phyloP scores from a whole-genome alignment of 2,113 vertebrate species.

The Oryzias celebensis region DNA sequence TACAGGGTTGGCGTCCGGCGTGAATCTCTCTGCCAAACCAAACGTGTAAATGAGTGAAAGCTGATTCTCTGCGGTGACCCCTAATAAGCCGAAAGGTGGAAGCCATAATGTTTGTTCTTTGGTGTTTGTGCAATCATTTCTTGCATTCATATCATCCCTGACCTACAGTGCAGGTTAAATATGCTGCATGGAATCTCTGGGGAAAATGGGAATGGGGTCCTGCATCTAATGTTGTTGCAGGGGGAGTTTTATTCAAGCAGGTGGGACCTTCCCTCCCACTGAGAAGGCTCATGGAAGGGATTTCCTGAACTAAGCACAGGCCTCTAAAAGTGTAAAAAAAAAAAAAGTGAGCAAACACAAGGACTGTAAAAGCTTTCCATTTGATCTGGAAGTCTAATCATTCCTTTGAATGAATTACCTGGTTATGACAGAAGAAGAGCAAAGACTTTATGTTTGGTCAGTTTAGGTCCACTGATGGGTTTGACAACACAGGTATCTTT shows the following conservation, averaged over 20 bases:
- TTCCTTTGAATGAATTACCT: too few species aligned
- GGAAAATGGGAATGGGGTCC: slow-evolving; percentile 5
- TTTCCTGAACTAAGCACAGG: slow-evolving; percentile 58
- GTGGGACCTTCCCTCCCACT: slow-evolving; percentile 54
- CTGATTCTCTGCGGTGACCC: too few species aligned
- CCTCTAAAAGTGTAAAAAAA: slow-evolving; percentile 40
- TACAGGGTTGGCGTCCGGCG: too few species aligned
- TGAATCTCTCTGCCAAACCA: too few species aligned
- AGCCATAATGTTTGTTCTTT: too few species aligned
- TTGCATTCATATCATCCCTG: too few species aligned
- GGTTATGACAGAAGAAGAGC: slow-evolving; percentile 17
- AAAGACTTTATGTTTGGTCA: slow-evolving; percentile 25
- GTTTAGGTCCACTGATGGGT: background rate
- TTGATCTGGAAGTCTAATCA: too few species aligned
- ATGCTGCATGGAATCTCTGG: slow-evolving; percentile 8
- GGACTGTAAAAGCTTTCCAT: background rate
- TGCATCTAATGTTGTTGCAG: slow-evolving; percentile 33
- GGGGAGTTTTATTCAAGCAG: slow-evolving; percentile 59
- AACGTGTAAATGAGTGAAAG: too few species aligned
- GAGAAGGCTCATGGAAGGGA: slow-evolving; percentile 28
- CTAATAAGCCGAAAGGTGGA: too few species aligned
- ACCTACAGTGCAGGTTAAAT: background rate
- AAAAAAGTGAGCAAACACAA: slow-evolving; percentile 34
- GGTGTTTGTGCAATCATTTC: too few species aligned
- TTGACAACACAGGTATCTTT: background rate